Percentiles rank a stretch among this genome's conserved stretches.
These are phyloP conservation scores for Leucopsar rothschildi DNA, from an alignment of 2,113 vertebrate species.

Conservation along the genomic window DNA sequence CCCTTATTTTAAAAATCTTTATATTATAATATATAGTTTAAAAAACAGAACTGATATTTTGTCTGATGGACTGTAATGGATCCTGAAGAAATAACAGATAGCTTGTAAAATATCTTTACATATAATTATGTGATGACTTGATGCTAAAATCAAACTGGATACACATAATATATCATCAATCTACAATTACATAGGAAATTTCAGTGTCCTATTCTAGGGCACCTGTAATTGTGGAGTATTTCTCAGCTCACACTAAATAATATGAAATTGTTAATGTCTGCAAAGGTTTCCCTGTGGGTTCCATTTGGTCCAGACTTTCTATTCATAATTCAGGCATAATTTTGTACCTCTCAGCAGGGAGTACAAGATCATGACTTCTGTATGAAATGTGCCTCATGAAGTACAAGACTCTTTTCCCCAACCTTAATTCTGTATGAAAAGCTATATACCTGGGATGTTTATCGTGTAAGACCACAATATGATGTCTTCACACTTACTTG, in stretches of 20 bases:
- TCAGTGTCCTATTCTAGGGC: not conserved
- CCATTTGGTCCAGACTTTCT: not conserved
- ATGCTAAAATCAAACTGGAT: slow-evolving; percentile 10
- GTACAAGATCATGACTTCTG: not conserved
- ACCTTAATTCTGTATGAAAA: not conserved
- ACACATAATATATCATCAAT: not conserved
- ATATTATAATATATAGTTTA: not conserved
- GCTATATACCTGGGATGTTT: not conserved
- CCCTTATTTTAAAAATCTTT: not conserved
- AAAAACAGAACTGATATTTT: not conserved
- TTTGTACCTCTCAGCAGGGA: not conserved
- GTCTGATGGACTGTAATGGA: not conserved
- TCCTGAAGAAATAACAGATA: slow-evolving; percentile 15
- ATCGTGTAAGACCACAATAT: not conserved
- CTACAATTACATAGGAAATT: not conserved
- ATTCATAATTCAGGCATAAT: not conserved
- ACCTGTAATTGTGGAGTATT: slow-evolving; percentile 4
- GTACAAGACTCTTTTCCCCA: not conserved
- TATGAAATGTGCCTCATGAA: not conserved
- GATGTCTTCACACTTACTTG: not conserved
- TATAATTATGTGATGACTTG: slow-evolving; percentile 8
- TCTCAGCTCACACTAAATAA: not conserved
- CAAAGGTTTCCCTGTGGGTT: not conserved
- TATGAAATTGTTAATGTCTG: not conserved
- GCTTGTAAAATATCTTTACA: not conserved